Percentiles rank a stretch among this genome's conserved stretches.
These are phyloP conservation scores for Aspidiotus rigidus DNA, from an alignment of 2,888 invertebrate species.

Conservation along the genomic window DNA sequence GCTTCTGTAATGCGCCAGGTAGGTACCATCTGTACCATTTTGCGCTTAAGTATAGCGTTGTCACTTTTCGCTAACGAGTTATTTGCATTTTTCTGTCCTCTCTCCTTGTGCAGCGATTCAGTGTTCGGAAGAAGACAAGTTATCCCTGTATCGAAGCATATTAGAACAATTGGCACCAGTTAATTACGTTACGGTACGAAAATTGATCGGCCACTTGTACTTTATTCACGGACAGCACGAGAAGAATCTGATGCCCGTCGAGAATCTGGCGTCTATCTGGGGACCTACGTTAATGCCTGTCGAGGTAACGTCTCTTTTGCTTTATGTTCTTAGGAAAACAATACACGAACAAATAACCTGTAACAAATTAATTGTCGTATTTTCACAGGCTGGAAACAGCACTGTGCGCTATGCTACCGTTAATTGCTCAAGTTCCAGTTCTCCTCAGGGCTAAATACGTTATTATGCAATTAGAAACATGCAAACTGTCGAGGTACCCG, in stretches of 20 bases:
- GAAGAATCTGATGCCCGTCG: constrained; percentile 73
- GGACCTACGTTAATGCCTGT: constrained; percentile 77
- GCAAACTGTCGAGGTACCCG: no score
- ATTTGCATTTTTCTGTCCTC: not conserved
- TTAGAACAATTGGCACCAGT: constrained; percentile 61
- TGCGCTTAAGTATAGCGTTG: not conserved
- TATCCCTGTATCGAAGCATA: constrained; percentile 53
- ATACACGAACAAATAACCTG: not conserved
- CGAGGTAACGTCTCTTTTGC: constrained; percentile 44
- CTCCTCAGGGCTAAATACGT: no score
- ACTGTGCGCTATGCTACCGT: no score
- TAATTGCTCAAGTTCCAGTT: no score
- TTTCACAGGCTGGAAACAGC: no score
- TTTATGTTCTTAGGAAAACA: not conserved
- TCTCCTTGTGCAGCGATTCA: constrained; percentile 45
- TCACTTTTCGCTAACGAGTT: no score
- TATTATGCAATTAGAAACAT: no score
- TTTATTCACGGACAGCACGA: constrained; percentile 64
- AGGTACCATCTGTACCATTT: not conserved
- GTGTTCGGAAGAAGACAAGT: constrained; percentile 48
- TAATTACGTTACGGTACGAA: constrained; percentile 63
- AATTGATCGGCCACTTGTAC: constrained; percentile 70
- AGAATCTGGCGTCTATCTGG: constrained; percentile 81
- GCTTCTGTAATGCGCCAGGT: constrained; percentile 52
- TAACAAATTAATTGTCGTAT: no score